Percentiles rank a stretch among this genome's conserved stretches.
phyloP scores from a whole-genome alignment of 2,113 vertebrate genomes.

The Peromyscus maniculatus region DNA sequence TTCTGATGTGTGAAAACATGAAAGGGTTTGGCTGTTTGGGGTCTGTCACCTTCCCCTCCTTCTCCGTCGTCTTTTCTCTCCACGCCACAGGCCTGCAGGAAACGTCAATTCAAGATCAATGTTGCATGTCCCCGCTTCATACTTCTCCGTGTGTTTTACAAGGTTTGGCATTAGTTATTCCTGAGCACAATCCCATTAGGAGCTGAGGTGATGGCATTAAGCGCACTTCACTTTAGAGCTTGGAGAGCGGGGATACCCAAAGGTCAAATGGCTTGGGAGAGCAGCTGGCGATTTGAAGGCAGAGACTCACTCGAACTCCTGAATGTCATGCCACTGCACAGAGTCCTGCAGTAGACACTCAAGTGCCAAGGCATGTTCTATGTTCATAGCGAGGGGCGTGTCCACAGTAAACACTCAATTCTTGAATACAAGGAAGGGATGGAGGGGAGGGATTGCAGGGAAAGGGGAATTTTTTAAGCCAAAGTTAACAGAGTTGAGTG shows the following conservation, averaged over 20 bases:
- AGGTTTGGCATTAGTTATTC: constrained; percentile 20
- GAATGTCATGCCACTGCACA: neutral
- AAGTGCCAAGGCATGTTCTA: neutral
- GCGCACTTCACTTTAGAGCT: neutral
- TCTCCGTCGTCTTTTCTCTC: neutral
- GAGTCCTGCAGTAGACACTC: neutral
- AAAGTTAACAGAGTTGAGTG: neutral
- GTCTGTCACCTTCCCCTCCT: neutral
- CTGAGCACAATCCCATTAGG: constrained; percentile 17
- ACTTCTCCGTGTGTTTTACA: constrained; percentile 25
- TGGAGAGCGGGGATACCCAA: neutral
- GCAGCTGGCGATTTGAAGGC: neutral
- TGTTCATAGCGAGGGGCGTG: accelerated
- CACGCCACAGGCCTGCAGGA: neutral
- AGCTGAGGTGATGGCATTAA: neutral
- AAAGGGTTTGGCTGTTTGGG: neutral
- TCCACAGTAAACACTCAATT: neutral
- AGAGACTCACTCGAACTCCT: neutral
- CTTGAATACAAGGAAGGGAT: neutral
- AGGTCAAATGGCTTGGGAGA: constrained; percentile 50
- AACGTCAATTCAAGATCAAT: constrained; percentile 9
- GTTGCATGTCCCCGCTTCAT: neutral
- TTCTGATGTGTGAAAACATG: neutral
- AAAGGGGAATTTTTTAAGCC: neutral
- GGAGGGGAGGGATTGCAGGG: neutral